Evolutionary conservation across 2,113 vertebrate genomes (phyloP), one percentile per base, ranked within the genome.

Genomic region (Tachuris rubrigastra): DNA sequence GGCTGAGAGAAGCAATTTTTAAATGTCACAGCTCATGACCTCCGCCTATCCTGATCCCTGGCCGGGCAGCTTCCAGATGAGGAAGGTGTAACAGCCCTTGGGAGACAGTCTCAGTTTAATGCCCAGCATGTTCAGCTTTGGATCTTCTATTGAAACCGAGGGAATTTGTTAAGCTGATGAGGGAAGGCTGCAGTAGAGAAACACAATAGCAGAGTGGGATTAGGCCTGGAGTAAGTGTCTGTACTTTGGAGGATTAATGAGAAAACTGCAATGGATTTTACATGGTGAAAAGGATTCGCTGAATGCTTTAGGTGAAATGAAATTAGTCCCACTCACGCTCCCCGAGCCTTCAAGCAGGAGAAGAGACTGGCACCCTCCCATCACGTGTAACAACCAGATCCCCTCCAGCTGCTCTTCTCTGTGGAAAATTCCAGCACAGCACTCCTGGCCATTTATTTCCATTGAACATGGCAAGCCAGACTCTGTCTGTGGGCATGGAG

Each of bases 161-260:
- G 92, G 87, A 97, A 96, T 97, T 96, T 94, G 95, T 97, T 97
- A 96, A 97, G 85, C 95, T 96, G 96, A 97, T 97, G 97, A 97
- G 78, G 95, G 94, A 95, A 97, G 87, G 95, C 93, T 93, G 94
- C 93, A 96, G 94, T 12, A 71, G 74, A 85, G 94, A 96, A 95
- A 94, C 89, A 96, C 96, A 97, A 97, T 96, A 97, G 97, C 82
- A 20, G 87, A 95, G 96, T 72, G 84, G 95, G 97, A 97, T 97
- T 97, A 97, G 94, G 95, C 93, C 93, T 93, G 90, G 94, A 97
- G 95, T 96, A 95, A 97, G 95, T 96, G 93, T 92, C 95, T 97
- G 95, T 91, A 93, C 90, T 97, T 95, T 46, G 90, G 89, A 96
- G 96, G 95, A 97, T 97, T 97, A 97, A 97, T 97, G 86, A 97